Percentiles rank a stretch among this genome's conserved stretches.
These are phyloP conservation scores for Phaethon lepturus DNA, from an alignment of 2,113 vertebrate genomes.

Conservation along the genomic window DNA sequence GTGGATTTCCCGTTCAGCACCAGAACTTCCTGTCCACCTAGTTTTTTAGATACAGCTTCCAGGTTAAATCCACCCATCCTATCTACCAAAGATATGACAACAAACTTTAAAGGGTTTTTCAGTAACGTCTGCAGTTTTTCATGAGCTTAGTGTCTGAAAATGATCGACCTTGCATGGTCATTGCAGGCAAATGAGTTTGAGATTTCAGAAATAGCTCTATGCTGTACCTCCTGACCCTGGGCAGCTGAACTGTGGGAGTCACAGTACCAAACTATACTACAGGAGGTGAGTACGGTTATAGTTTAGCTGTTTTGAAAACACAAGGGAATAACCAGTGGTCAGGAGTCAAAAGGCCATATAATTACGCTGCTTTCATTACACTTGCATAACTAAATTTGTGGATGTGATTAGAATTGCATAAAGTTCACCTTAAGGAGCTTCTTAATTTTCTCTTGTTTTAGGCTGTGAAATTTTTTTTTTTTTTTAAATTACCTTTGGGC, in stretches of 20 bases:
- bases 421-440: not conserved
- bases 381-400: not conserved
- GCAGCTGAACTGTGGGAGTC: not conserved
- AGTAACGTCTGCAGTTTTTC: not conserved
- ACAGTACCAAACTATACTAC: accelerated
- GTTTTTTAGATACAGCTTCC: not conserved
- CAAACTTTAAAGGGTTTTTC: not conserved
- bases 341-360: not conserved
- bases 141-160: not conserved
- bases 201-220: not conserved
- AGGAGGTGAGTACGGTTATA: not conserved
- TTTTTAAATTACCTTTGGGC: not conserved
- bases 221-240: not conserved
- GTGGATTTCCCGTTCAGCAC: not conserved
- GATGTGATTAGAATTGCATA: not conserved
- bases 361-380: not conserved
- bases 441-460: not conserved
- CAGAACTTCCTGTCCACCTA: not conserved
- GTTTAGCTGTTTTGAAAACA: not conserved
- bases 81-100: not conserved
- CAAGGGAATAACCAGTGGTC: not conserved
- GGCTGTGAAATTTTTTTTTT: not conserved
- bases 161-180: not conserved
- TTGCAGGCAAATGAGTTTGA: not conserved
- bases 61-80: not conserved